Percentiles rank a stretch among this genome's conserved stretches.
Conservation (phyloP, 2,797 vertebrate species). For the Gobionotothen gibberifrons region DNA sequence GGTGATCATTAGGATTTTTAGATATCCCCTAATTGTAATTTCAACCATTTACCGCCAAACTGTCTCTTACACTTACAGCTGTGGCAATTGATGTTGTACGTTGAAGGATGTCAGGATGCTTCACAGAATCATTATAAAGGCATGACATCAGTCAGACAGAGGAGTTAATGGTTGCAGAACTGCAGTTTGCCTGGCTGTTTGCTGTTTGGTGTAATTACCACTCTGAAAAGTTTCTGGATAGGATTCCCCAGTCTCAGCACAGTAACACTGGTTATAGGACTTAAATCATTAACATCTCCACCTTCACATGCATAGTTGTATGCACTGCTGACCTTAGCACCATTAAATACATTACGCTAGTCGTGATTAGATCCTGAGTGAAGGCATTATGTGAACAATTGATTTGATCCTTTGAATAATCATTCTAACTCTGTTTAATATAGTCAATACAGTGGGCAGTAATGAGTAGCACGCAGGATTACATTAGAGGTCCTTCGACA, state of each 20-base stretch:
- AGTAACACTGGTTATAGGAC: slow-evolving; percentile 25
- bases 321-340: slow-evolving; percentile 53
- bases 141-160: slow-evolving; percentile 1
- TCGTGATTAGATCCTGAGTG: slow-evolving; percentile 67
- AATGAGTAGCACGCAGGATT: slow-evolving; percentile 71
- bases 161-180: slow-evolving; percentile 3
- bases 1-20: neutral
- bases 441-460: slow-evolving; percentile 74
- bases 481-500: slow-evolving; percentile 68
- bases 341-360: slow-evolving; percentile 64
- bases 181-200: slow-evolving; percentile 21
- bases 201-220: slow-evolving; percentile 44
- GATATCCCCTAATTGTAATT: neutral
- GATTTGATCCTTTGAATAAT: slow-evolving; percentile 76
- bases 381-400: slow-evolving; percentile 72
- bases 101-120: slow-evolving; percentile 22
- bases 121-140: slow-evolving; percentile 1
- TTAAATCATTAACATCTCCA: slow-evolving; percentile 53
- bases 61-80: neutral
- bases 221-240: slow-evolving; percentile 27
- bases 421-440: slow-evolving; percentile 67
- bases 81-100: neutral
- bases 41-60: neutral
- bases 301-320: slow-evolving; percentile 47
- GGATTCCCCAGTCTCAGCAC: slow-evolving; percentile 19